Percentiles rank a stretch among this genome's conserved stretches.
Conservation (phyloP, 2,113 vertebrate genomes). For the Panthera uncia region DNA sequence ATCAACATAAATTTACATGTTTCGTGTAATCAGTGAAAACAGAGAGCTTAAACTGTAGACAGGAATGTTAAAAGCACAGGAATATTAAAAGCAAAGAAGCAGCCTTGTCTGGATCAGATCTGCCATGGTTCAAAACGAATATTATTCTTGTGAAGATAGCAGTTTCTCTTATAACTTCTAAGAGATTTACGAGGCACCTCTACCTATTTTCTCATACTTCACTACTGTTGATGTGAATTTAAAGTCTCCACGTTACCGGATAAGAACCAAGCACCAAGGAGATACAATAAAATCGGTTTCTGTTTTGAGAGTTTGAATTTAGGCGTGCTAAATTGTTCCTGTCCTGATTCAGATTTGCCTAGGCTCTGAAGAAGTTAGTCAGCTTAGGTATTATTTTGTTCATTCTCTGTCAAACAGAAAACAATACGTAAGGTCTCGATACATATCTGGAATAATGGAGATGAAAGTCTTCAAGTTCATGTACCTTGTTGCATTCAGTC, state of each 20-base stretch:
- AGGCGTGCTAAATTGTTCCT: neutral
- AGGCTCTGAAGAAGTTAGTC: neutral
- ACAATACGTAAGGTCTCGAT: neutral
- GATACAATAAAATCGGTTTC: neutral
- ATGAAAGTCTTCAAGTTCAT: neutral
- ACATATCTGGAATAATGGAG: neutral
- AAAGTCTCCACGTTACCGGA: neutral
- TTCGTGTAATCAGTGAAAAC: conserved; percentile 78
- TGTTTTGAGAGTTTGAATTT: neutral
- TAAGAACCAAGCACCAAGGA: neutral
- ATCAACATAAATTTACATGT: conserved; percentile 81
- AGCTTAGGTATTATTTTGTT: neutral
- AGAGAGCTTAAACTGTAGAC: conserved; percentile 44
- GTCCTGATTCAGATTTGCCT: neutral
- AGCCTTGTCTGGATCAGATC: neutral
- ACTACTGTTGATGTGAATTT: neutral
- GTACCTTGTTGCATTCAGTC: neutral
- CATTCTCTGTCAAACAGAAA: neutral
- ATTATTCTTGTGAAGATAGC: neutral
- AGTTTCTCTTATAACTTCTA: neutral
- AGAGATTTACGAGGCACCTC: neutral
- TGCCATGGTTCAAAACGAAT: neutral
- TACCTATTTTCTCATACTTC: neutral
- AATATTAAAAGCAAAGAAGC: conserved; percentile 46
- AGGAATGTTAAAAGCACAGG: conserved; percentile 52